Evolutionary conservation across 2,113 vertebrate species (phyloP), one percentile per base, ranked within the genome.

Genomic region (Anguilla japonica): DNA sequence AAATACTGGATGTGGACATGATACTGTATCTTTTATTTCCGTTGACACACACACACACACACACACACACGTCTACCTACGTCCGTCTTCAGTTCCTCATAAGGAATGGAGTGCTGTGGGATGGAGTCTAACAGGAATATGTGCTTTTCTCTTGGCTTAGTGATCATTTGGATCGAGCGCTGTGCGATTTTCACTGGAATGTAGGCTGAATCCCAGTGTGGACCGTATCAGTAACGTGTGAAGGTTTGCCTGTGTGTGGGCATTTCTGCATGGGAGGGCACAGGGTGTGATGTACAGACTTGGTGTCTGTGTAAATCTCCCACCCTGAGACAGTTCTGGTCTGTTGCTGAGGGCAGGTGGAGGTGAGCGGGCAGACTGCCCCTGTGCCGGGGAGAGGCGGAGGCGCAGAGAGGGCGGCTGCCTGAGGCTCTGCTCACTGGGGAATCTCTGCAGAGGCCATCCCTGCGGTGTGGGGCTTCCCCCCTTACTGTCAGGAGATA

Each of bases 221-320:
- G 43, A 46, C 1, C 43, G 9, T 46, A 46, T 53, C 7, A 14
- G 7, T 53, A 8, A 1, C 50, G 41, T 89, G 86, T 85, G 43
- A 29, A 22, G 39, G 78, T 81, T 53, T 80, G 46, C 80, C 26
- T 87, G 78, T 86, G 56, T 87, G 78, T 86, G 56, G 87, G 89
- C 91, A 89, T 90, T 41, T 83, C 41, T 85, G 26, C 84, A 22
- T 83, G 82, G 63, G 85, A 41, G 90, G 91, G 90, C 90, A 88
- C 89, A 87, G 87, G 90, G 83, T 85, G 88, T 60, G 90, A 83
- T 91, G 63, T 91, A 91, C 86, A 92, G 92, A 89, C 86, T 89
- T 92, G 87, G 67, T 92, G 93, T 92, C 93, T 89, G 90, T 90
- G 80, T 89, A 88, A 83, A 91, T 92, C 88, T 90, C 83, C 88